Percentiles rank a stretch among this genome's conserved stretches.
Evolutionary conservation across 2,888 invertebrate genomes (phyloP).

Genomic region (Polymixis lichenea): DNA sequence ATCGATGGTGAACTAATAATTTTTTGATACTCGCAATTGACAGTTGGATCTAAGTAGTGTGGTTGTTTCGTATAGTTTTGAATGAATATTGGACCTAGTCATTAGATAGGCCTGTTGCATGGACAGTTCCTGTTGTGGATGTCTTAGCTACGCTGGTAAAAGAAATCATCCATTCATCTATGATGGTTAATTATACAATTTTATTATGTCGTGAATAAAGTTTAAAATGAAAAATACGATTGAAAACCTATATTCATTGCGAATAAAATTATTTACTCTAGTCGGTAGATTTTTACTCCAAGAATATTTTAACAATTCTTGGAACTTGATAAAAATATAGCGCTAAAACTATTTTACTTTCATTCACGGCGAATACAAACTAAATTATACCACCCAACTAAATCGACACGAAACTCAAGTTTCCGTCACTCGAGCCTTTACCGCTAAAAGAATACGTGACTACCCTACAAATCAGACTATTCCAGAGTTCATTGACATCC

Average conservation of each 20-base stretch:
- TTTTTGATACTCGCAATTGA: neutral
- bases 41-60: neutral
- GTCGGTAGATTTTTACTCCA: neutral
- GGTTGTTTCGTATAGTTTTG: neutral
- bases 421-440: constrained; percentile 45
- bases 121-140: neutral
- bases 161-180: neutral
- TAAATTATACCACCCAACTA: constrained; percentile 37
- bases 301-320: neutral
- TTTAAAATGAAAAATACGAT: neutral
- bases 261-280: neutral
- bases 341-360: constrained; percentile 35
- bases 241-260: neutral
- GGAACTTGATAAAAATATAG: constrained; percentile 2
- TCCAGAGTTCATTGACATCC: constrained; percentile 58
- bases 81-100: no score
- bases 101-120: neutral
- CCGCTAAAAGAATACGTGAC: constrained; percentile 55
- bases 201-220: neutral
- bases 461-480: constrained; percentile 57
- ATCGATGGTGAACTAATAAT: neutral
- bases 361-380: constrained; percentile 27
- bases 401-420: constrained; percentile 46
- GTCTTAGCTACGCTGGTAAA: neutral
- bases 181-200: neutral